Base-by-base conservation (phyloP, 2,113 vertebrate genomes). In the Mandrillus leucophaeus region DNA sequence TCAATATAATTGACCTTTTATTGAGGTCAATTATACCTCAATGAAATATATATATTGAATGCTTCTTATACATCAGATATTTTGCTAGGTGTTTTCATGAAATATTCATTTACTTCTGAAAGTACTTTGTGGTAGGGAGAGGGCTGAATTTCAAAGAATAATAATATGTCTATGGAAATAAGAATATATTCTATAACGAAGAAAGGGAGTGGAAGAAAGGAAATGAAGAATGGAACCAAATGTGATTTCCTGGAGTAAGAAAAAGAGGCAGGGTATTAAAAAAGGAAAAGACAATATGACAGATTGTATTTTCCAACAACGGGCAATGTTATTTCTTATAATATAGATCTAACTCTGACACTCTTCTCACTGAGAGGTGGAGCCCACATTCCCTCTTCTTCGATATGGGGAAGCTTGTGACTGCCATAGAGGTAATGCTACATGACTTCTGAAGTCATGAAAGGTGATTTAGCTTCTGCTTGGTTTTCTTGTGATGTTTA, bases 41-140 rank as follows among this genome's bases (percentile, higher is more conserved):
- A 50, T 76, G 66, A 92, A 84, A 92, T 68, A 84, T 52, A 72
- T 64, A 84, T 57, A 78, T 61, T 45, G 25, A 18, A 35, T 89
- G 11, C 45, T 48, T 95, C 6, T 75, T 72, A n/a, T 23, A 52
- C 52, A 27, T 61, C 38, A 61, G 48, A 55, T 52, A 68, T 91
- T 93, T 91, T 81, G 40, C 32, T 59, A 72, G 38, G 11, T 57
- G 45, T 78, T 96, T 82, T 78, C 52, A 64, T 76, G 55, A 61
- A 82, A 55, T 95, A 64, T 4, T 78, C 23, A 45, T 72, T 94
- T 96, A n/a, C 59, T 95, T 96, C 75, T 80, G 81, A 75, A 45
- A 83, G 55, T 57, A 89, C 13, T 32, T 6, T 25, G 23, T 93
- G 82, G 8, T 88, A 84, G 43, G 45, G n/a, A 91, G 88, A 66